Evolutionary conservation across 2,797 vertebrate genomes (phyloP).

Genomic region (Sebastes variabilis): DNA sequence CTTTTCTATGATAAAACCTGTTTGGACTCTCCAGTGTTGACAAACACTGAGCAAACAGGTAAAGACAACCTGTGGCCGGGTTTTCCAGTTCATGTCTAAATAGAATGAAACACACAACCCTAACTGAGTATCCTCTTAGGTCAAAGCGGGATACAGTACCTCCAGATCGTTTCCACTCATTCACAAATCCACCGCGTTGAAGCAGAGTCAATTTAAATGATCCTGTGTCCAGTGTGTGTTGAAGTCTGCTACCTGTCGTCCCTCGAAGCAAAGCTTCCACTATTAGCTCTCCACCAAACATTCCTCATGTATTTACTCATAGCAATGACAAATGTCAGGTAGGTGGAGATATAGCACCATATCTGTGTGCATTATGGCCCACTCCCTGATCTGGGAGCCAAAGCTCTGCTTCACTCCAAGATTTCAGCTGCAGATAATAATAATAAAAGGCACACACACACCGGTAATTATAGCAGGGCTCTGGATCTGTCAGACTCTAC

Average conservation of each 20-base stretch:
- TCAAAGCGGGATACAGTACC: conserved; percentile 33
- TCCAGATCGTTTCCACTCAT: conserved; percentile 10
- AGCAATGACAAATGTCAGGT: conserved; percentile 42
- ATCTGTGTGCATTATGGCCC: background rate
- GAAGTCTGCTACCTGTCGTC: background rate
- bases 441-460: background rate
- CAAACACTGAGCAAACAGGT: conserved; percentile 43
- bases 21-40: background rate
- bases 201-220: background rate
- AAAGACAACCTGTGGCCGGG: background rate
- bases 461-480: background rate
- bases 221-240: background rate
- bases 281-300: background rate
- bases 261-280: background rate
- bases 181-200: conserved; percentile 22
- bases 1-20: conserved; percentile 7
- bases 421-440: background rate
- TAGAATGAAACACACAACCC: conserved; percentile 10
- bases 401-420: conserved; percentile 5
- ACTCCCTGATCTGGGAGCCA: conserved; percentile 36
- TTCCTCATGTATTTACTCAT: conserved; percentile 37
- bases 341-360: conserved; percentile 52
- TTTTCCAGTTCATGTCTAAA: conserved; percentile 57
- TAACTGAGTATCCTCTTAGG: background rate
- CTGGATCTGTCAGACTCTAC: background rate